Evolutionary conservation across 2,113 vertebrate species (phyloP).

Genomic region (Motacilla tschutschensis): DNA sequence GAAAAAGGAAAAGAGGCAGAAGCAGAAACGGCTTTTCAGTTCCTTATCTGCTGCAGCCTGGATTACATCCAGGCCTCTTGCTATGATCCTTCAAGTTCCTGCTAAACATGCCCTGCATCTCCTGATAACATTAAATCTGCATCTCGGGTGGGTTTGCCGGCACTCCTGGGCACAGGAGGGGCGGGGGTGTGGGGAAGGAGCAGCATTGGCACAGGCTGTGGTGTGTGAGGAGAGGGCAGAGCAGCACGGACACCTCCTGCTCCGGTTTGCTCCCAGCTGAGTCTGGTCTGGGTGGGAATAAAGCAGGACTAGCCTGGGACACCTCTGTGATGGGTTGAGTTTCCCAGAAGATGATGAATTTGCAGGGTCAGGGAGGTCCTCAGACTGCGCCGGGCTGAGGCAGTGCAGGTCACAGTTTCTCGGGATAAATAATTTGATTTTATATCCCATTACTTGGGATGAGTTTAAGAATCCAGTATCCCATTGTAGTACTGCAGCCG

Average conservation of each 20-base stretch:
- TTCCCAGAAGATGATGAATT: background rate
- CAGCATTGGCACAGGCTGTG: background rate
- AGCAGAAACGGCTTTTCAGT: slow-evolving; percentile 17
- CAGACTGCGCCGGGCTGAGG: slow-evolving; percentile 2
- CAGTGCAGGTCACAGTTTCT: background rate
- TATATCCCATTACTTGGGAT: slow-evolving; percentile 12
- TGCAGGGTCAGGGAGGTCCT: background rate
- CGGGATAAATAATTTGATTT: slow-evolving; percentile 43
- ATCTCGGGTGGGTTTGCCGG: background rate
- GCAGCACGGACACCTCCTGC: background rate
- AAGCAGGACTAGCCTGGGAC: background rate
- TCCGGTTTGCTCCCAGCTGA: background rate
- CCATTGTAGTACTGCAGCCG: background rate
- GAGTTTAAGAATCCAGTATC: slow-evolving; percentile 40
- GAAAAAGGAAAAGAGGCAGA: background rate
- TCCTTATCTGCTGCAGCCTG: slow-evolving; percentile 44
- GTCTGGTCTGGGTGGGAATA: background rate
- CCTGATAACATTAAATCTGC: slow-evolving; percentile 41
- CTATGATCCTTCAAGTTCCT: slow-evolving; percentile 38
- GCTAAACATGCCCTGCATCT: slow-evolving; percentile 39
- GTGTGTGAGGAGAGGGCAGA: background rate
- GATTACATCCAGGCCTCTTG: slow-evolving; percentile 50
- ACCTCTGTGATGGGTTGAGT: fast-evolving
- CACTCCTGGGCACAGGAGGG: background rate
- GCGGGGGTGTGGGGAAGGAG: background rate